Percentiles rank a stretch among this genome's conserved stretches.
These are phyloP conservation scores for Margarornis squamiger DNA, from an alignment of 2,797 vertebrate species.

Conservation along the genomic window DNA sequence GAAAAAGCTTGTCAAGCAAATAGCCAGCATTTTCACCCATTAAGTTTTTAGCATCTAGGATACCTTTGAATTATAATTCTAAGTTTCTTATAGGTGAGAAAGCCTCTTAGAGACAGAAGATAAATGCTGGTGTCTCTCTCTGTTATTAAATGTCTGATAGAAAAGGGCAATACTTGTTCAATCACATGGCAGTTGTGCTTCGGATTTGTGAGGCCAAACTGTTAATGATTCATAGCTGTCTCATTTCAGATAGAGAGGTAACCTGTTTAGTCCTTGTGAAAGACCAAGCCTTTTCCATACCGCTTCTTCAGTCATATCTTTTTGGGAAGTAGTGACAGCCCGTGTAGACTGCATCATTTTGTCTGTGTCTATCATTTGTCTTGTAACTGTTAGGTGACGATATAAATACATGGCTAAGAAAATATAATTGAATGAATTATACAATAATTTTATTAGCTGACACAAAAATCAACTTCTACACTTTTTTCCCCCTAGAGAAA, in stretches of 20 bases:
- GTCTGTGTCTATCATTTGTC: conserved; percentile 11
- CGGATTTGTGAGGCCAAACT: background rate
- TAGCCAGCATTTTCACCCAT: background rate
- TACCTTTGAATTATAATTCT: background rate
- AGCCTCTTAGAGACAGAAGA: background rate
- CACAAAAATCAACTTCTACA: conserved; percentile 17
- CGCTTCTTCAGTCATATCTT: background rate
- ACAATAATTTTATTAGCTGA: conserved; percentile 53
- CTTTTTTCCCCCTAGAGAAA: conserved; percentile 16
- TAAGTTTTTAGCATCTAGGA: background rate
- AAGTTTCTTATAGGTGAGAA: background rate
- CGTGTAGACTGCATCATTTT: background rate
- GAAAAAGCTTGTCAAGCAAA: background rate
- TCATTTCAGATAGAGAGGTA: background rate
- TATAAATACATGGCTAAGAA: background rate
- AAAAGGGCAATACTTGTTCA: background rate
- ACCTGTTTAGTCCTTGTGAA: background rate
- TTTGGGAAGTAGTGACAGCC: background rate
- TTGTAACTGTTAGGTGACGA: background rate
- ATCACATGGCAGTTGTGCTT: background rate
- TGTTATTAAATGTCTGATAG: background rate
- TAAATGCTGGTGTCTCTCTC: background rate
- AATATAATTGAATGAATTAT: conserved; percentile 32
- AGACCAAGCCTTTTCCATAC: background rate
- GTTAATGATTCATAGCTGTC: background rate